A percentile compares a stretch with the other conserved stretches of the same genome.
These are phyloP conservation scores for Hyaena hyaena DNA, from an alignment of 2,113 vertebrate species.

Conservation along the genomic window DNA sequence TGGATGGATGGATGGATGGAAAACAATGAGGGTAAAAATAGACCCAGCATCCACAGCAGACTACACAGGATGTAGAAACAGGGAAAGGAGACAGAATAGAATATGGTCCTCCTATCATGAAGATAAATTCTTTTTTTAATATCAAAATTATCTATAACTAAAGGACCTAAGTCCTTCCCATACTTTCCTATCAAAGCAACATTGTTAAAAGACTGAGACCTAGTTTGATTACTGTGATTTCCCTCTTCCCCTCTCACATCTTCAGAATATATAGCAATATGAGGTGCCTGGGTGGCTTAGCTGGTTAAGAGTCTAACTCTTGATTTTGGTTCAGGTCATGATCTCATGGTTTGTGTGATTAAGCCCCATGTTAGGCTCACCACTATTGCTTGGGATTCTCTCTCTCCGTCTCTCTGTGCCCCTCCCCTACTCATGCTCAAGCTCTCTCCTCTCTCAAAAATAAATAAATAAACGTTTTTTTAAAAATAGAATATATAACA, in stretches of 20 bases:
- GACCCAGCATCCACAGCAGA: neutral
- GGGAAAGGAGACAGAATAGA: neutral
- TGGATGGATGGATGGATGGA: neutral
- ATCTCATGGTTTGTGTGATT: too few species aligned
- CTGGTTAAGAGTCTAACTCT: too few species aligned
- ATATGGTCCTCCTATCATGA: neutral
- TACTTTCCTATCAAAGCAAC: neutral
- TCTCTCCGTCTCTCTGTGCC: too few species aligned
- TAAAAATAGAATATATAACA: neutral
- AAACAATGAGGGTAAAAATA: neutral
- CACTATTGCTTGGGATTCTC: too few species aligned
- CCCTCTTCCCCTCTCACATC: neutral
- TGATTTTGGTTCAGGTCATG: too few species aligned
- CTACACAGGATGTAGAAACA: neutral
- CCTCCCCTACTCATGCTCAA: too few species aligned
- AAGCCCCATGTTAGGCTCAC: too few species aligned
- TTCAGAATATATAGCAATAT: neutral
- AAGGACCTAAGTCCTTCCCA: neutral
- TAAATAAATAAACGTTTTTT: too few species aligned
- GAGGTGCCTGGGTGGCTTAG: too few species aligned
- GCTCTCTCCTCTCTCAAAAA: too few species aligned
- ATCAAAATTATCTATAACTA: neutral
- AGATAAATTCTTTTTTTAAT: neutral
- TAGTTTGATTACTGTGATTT: neutral
- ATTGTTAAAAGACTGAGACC: neutral